Evolutionary conservation across 1,140 invertebrate species (phyloP).

Genomic region (Micrasema longulum): DNA sequence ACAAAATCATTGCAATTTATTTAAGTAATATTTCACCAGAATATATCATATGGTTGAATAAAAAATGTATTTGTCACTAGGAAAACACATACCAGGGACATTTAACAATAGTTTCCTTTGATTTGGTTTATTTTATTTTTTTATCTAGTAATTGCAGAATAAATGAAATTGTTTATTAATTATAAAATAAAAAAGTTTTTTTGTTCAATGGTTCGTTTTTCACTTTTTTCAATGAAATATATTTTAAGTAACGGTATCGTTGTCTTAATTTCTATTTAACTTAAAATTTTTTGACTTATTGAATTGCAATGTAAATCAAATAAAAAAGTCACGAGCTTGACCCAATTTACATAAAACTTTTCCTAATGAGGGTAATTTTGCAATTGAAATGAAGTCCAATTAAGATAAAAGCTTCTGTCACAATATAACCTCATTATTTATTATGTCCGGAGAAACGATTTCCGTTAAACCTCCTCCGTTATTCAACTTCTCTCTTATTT

Average conservation of each 20-base stretch:
- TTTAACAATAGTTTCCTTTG: too few relatives aligned
- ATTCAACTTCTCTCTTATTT: constrained; percentile 3
- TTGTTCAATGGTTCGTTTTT: too few relatives aligned
- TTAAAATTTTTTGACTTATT: neutral
- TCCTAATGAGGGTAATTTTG: neutral
- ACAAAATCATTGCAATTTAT: too few relatives aligned
- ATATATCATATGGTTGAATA: too few relatives aligned
- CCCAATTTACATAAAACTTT: neutral
- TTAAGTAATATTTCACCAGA: too few relatives aligned
- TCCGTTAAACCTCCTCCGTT: neutral
- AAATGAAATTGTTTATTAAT: too few relatives aligned
- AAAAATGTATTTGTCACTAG: too few relatives aligned
- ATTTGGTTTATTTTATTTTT: too few relatives aligned
- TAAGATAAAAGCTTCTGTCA: constrained; percentile 8
- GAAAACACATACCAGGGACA: too few relatives aligned
- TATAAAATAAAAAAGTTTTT: too few relatives aligned
- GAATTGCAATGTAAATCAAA: too few relatives aligned
- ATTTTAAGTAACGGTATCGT: neutral
- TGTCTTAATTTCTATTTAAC: neutral
- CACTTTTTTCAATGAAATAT: neutral
- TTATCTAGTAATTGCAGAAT: too few relatives aligned
- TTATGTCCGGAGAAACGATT: neutral
- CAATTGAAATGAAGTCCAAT: neutral
- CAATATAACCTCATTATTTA: constrained; percentile 25
- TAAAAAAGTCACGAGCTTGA: neutral